Conservation (phyloP, 2,113 vertebrate species). For the Garra rufa region DNA sequence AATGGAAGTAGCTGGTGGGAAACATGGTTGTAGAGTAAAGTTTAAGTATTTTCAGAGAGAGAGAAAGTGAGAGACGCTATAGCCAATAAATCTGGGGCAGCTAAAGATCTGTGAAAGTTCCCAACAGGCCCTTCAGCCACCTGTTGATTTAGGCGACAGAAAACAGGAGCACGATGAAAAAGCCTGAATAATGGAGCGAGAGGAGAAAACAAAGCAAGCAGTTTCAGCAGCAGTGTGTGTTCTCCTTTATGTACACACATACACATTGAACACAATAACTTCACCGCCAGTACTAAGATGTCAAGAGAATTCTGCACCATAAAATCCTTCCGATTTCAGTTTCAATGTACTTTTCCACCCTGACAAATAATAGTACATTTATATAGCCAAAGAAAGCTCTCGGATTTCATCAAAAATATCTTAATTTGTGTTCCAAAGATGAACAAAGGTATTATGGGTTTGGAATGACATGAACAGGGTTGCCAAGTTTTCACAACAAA, state of each 20-base stretch:
- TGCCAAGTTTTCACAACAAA: too few species aligned
- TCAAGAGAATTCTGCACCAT: conserved; percentile 2
- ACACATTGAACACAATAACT: not conserved
- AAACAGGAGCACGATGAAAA: conserved; percentile 18
- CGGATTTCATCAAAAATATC: too few species aligned
- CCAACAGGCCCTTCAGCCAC: conserved; percentile 30
- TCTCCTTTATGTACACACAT: conserved; percentile 14
- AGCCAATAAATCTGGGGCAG: conserved; percentile 12
- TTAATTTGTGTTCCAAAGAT: too few species aligned
- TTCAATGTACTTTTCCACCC: not conserved
- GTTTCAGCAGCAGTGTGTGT: not conserved
- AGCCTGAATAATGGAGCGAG: conserved; percentile 21
- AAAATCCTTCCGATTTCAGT: not conserved
- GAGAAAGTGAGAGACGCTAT: not conserved
- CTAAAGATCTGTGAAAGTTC: conserved; percentile 45
- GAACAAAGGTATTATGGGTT: too few species aligned
- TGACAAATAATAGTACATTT: conserved; percentile 2
- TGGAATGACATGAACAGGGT: too few species aligned
- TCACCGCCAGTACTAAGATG: not conserved
- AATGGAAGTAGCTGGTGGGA: not conserved
- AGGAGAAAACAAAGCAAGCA: conserved; percentile 25
- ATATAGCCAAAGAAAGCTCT: not conserved
- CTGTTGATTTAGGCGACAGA: conserved; percentile 22
- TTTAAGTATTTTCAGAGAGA: not conserved
- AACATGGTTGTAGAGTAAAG: not conserved